Percentiles rank a stretch among this genome's conserved stretches.
These are phyloP conservation scores for Artemia sinica DNA, from an alignment of 2,888 invertebrate species.

Conservation along the genomic window DNA sequence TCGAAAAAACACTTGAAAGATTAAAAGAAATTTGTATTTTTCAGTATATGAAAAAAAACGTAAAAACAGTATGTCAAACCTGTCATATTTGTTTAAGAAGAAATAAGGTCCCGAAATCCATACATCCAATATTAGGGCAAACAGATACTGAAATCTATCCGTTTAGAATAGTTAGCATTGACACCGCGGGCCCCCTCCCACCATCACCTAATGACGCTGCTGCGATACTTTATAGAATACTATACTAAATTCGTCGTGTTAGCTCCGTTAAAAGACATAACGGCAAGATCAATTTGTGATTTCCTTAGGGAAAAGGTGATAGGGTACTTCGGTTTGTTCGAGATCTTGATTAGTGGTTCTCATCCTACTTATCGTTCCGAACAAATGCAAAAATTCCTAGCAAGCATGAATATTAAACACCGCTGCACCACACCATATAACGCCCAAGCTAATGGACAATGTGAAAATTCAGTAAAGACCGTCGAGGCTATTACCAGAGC, in stretches of 20 bases:
- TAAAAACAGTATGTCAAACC: neutral
- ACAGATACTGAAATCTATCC: neutral
- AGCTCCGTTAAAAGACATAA: too few species aligned
- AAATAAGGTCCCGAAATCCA: neutral
- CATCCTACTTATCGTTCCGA: too few species aligned
- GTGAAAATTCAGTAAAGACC: conserved; percentile 1
- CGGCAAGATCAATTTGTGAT: neutral
- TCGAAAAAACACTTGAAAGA: neutral
- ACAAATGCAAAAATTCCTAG: too few species aligned
- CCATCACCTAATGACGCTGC: too few species aligned
- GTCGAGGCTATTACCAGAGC: neutral
- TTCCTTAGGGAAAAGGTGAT: too few species aligned
- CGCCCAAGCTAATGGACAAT: neutral
- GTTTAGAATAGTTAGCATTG: neutral
- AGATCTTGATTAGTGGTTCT: too few species aligned
- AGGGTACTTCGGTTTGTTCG: too few species aligned
- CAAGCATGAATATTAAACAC: neutral
- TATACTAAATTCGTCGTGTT: too few species aligned
- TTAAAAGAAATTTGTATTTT: neutral
- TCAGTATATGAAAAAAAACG: neutral
- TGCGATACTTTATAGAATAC: too few species aligned
- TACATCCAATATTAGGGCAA: neutral
- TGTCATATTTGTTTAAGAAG: neutral
- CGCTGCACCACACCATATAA: neutral
- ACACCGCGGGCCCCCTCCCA: neutral